Base-by-base conservation (phyloP, 1,140 invertebrate species). In the Drosophila pruinosa region DNA sequence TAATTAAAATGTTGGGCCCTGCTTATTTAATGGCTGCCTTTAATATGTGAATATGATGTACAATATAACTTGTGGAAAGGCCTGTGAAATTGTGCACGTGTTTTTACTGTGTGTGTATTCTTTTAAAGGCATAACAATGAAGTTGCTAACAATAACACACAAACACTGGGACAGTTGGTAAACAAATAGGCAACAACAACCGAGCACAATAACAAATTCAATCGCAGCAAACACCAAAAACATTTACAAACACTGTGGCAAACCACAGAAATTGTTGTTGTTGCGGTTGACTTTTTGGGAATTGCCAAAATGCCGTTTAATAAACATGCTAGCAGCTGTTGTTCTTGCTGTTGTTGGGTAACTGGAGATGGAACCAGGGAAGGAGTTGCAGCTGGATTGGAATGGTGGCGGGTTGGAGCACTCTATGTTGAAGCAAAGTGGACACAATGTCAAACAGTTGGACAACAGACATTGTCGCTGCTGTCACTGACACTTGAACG, bases 221-320 rank as follows among this genome's bases (percentile, higher is more conserved):
- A 77, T 63, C 24, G 34, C 57, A 39, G 31, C 58, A 43, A 70
- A 64, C 19, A 48, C 31, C 34, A 50, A 70, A 79, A 50, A 74
- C 76, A 70, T 78, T 79, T 71, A 41, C 75, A 78, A 69, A 78
- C 75, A 77, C 47, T 72, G 69, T 53, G 75, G 74, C 59, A 36
- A 70, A 45, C 54, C 72, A 34, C 67, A 71, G 54, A 56, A 62
- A 72, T 72, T 50, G 22, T 56, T 73, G 34, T 56, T 19, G 31
- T 12, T 48, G 41, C n/a, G 43, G 17, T 58, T 71, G 47, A 59
- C 48, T 59, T 61, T 41, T 52, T 67, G 43, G 31, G 24, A 39
- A 41, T 26, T 15, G 19, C 61, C 10, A 64, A 71, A 68, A 47
- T 52, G 38, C 19, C 47, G 19, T 61, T 61, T 68, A 68, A 68